A percentile compares a stretch with the other conserved stretches of the same genome.
Conservation (phyloP, 2,797 vertebrate genomes). For the Etheostoma nigrum region DNA sequence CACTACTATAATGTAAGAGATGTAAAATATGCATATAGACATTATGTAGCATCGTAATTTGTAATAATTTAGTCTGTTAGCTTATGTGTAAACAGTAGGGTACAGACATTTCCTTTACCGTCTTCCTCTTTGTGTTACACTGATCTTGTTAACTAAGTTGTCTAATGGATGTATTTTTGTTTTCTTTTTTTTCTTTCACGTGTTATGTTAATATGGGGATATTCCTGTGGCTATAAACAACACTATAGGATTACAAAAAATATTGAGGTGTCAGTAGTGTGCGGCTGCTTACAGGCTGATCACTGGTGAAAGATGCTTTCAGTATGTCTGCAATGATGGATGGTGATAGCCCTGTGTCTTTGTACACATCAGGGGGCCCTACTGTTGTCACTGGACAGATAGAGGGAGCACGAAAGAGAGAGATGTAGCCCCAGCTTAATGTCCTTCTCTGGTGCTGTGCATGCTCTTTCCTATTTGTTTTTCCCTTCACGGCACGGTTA, state of each 20-base stretch:
- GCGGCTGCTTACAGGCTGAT: slow-evolving; percentile 88
- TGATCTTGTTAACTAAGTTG: slow-evolving; percentile 19
- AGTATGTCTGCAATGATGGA: slow-evolving; percentile 91
- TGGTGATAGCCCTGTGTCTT: slow-evolving; percentile 89
- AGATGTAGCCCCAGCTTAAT: slow-evolving; percentile 89
- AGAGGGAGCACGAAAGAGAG: slow-evolving; percentile 76
- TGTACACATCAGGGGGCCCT: slow-evolving; percentile 83
- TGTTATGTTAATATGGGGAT: slow-evolving; percentile 36
- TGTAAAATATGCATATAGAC: slow-evolving; percentile 62
- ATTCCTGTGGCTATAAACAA: slow-evolving; percentile 48
- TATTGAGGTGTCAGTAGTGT: slow-evolving; percentile 73
- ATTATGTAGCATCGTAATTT: slow-evolving; percentile 51
- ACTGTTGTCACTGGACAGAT: slow-evolving; percentile 87
- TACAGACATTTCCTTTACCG: slow-evolving; percentile 21
- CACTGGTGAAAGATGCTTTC: slow-evolving; percentile 87
- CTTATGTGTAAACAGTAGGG: slow-evolving; percentile 25
- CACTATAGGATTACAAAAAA: slow-evolving; percentile 30
- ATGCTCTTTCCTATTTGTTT: slow-evolving; percentile 91
- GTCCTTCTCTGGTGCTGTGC: slow-evolving; percentile 93
- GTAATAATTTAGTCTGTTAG: slow-evolving; percentile 36
- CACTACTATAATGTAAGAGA: slow-evolving; percentile 62
- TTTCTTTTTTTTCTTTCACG: slow-evolving; percentile 23
- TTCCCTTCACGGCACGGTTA: slow-evolving; percentile 92
- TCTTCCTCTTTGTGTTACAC: slow-evolving; percentile 38
- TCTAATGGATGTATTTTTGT: slow-evolving; percentile 5